phyloP scores from a whole-genome alignment of 2,113 vertebrate species.

The Paramormyrops kingsleyae region DNA sequence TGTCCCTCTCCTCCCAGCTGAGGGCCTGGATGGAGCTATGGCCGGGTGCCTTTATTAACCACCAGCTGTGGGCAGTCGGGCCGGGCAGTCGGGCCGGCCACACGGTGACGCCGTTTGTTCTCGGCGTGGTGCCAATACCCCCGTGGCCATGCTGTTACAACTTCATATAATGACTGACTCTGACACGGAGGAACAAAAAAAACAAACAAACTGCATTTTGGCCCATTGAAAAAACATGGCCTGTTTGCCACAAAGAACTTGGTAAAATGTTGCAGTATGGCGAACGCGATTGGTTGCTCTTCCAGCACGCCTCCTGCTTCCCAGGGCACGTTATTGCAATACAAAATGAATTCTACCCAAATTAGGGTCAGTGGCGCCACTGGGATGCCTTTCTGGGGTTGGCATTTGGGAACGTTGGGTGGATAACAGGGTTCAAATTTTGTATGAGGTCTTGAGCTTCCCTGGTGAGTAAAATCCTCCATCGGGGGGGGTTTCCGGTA shows the following conservation, averaged over 20 bases:
- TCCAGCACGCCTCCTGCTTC: not conserved
- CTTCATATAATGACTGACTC: not conserved
- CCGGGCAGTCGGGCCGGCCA: not conserved
- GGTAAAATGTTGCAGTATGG: not conserved
- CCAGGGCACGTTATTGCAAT: not conserved
- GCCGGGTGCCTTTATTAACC: not conserved
- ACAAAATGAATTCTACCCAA: not conserved
- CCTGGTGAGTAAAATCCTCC: not conserved
- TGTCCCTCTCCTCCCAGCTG: not conserved
- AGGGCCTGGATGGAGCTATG: not conserved
- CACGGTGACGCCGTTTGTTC: not conserved
- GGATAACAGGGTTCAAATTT: not conserved
- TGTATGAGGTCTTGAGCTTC: not conserved
- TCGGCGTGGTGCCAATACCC: not conserved
- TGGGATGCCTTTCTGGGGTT: not conserved
- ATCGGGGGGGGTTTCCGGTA: not conserved
- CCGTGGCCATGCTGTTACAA: not conserved
- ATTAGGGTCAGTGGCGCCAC: not conserved
- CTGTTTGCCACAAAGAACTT: not conserved
- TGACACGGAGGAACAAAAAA: not conserved
- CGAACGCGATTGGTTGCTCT: not conserved
- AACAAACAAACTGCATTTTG: not conserved
- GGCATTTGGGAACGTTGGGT: not conserved
- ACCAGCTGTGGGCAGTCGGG: not conserved
- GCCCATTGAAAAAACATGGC: not conserved